Percentiles rank a stretch among this genome's conserved stretches.
phyloP scores from a whole-genome alignment of 2,113 vertebrate species.

The Charina bottae region DNA sequence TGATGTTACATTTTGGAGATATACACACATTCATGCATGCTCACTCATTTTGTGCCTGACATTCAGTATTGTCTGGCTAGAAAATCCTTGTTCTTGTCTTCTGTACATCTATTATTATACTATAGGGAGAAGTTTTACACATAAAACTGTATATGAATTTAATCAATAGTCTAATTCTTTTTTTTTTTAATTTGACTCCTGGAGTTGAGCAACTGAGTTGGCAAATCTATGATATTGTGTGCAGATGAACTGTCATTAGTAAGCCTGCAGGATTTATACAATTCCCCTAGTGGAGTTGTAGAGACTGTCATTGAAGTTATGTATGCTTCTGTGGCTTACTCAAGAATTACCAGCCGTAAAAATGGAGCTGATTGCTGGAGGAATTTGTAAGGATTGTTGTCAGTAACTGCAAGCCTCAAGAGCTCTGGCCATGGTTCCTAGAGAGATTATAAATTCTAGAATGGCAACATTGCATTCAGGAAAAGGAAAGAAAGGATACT shows the following conservation, averaged over 20 bases:
- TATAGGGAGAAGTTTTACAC: not conserved
- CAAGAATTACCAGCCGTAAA: conserved; percentile 41
- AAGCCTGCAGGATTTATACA: conserved; percentile 49
- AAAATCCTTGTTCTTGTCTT: not conserved
- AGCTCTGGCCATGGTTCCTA: conserved; percentile 46
- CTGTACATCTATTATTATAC: not conserved
- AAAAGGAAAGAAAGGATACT: conserved; percentile 41
- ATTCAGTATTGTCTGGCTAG: not conserved
- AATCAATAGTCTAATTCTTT: not conserved
- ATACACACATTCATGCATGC: not conserved
- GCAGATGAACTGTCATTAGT: conserved; percentile 38
- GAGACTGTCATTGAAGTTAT: conserved; percentile 44
- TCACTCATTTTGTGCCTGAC: not conserved
- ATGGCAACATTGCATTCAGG: conserved; percentile 43
- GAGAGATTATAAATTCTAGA: conserved; percentile 46
- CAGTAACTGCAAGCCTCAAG: conserved; percentile 58
- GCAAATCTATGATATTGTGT: conserved; percentile 40
- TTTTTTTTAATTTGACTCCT: conserved; percentile 4
- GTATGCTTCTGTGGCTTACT: conserved; percentile 49
- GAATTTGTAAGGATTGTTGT: conserved; percentile 50
- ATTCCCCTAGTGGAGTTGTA: conserved; percentile 30
- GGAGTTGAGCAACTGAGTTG: conserved; percentile 34
- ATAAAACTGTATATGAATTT: not conserved
- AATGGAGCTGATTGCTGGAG: not conserved
- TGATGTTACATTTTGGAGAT: not conserved